Percentiles rank a stretch among this genome's conserved stretches.
These are phyloP conservation scores for Callorhinus ursinus DNA, from an alignment of 2,113 vertebrate genomes.

Conservation along the genomic window DNA sequence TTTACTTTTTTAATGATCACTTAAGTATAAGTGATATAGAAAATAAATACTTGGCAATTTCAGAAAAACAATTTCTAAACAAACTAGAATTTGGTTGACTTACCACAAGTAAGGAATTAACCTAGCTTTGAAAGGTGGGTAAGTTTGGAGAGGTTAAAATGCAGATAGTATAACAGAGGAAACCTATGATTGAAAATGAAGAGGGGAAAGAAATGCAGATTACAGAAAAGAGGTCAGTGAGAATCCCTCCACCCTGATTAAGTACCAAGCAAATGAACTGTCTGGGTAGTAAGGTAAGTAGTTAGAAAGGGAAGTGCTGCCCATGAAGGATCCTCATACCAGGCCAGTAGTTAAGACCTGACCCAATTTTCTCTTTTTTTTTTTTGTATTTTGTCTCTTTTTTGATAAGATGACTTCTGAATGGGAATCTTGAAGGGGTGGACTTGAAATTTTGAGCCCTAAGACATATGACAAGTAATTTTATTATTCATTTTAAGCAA, in stretches of 20 bases:
- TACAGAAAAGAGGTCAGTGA: not conserved
- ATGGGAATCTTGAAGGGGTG: not conserved
- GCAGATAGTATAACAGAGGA: not conserved
- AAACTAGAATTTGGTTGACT: not conserved
- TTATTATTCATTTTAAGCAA: not conserved
- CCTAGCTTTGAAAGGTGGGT: not conserved
- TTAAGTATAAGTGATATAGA: not conserved
- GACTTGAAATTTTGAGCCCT: not conserved
- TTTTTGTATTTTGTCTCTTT: not conserved
- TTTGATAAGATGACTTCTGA: not conserved
- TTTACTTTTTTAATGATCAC: not conserved
- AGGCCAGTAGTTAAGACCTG: not conserved
- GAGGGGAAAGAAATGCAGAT: not conserved
- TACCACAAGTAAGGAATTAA: not conserved
- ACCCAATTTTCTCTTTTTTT: not conserved
- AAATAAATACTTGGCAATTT: not conserved
- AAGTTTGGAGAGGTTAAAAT: not conserved
- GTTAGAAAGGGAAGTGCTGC: not conserved
- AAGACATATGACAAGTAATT: not conserved
- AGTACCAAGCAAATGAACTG: not conserved
- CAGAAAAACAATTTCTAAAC: not conserved
- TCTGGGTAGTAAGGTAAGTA: not conserved
- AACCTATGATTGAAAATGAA: not conserved
- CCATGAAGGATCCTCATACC: not conserved
- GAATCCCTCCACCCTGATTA: not conserved